Evolutionary conservation across 2,888 invertebrate species (phyloP).

Genomic region (Acleris cristana): DNA sequence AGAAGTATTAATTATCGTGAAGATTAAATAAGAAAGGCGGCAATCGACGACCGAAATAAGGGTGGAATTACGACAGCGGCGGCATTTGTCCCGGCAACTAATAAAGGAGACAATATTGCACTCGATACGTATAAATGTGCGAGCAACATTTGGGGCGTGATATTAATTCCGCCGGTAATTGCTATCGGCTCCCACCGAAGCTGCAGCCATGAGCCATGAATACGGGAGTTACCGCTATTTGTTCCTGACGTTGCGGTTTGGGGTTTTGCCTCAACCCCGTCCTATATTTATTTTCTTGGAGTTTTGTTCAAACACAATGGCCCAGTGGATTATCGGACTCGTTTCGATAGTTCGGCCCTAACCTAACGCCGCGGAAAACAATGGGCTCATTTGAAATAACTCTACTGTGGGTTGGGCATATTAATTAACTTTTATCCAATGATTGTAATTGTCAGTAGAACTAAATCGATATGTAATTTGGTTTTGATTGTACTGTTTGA

Average conservation of each 20-base stretch:
- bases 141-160: slow-evolving; percentile 82
- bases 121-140: slow-evolving; percentile 82
- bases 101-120: slow-evolving; percentile 84
- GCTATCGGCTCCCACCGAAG: slow-evolving; percentile 80
- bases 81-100: slow-evolving; percentile 80
- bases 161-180: slow-evolving; percentile 84
- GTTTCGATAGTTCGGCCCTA: slow-evolving; percentile 63
- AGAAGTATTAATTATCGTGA: slow-evolving; percentile 75
- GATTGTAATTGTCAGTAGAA: slow-evolving; percentile 48
- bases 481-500: not conserved
- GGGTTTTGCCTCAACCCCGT: slow-evolving; percentile 73
- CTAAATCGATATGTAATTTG: slow-evolving; percentile 9
- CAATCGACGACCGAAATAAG: slow-evolving; percentile 72
- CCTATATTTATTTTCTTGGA: slow-evolving; percentile 81
- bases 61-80: slow-evolving; percentile 70
- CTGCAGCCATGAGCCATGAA: slow-evolving; percentile 82
- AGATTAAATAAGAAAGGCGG: slow-evolving; percentile 77
- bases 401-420: slow-evolving; percentile 51
- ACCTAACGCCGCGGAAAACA: slow-evolving; percentile 58
- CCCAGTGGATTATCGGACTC: slow-evolving; percentile 66
- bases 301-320: slow-evolving; percentile 72
- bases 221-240: slow-evolving; percentile 83
- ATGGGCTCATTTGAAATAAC: slow-evolving; percentile 59
- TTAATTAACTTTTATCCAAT: slow-evolving; percentile 35
- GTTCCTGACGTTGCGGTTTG: slow-evolving; percentile 82